These are phyloP conservation scores for Drosophila orena DNA, from an alignment of 1,140 invertebrate genomes.

Conservation along the genomic window DNA sequence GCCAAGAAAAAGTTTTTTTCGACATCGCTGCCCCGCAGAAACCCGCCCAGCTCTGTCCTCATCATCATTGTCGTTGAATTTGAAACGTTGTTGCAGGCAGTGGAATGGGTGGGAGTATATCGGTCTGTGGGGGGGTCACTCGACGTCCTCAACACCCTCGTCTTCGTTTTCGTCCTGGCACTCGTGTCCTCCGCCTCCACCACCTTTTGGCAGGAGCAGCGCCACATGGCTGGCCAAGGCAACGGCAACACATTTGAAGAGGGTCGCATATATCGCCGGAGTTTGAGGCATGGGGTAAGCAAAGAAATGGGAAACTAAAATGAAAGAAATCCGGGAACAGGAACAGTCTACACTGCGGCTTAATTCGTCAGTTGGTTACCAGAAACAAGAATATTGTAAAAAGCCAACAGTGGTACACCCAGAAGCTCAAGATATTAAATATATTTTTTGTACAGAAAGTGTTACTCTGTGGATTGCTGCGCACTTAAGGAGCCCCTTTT, in stretches of 20 bases:
- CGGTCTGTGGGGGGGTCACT: slow-evolving; percentile 53
- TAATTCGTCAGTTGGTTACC: background rate
- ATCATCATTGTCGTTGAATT: slow-evolving; percentile 79
- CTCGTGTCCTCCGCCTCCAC: slow-evolving; percentile 14
- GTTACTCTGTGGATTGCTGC: background rate
- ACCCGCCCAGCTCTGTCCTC: slow-evolving; percentile 43
- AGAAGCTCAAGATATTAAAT: no score
- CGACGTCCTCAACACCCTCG: slow-evolving; percentile 44
- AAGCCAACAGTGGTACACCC: no score
- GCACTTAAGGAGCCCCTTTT: background rate
- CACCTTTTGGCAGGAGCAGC: slow-evolving; percentile 27
- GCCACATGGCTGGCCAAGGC: slow-evolving; percentile 71
- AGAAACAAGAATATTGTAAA: background rate
- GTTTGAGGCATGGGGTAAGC: slow-evolving; percentile 37
- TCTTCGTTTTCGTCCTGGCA: slow-evolving; percentile 31
- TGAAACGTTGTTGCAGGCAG: slow-evolving; percentile 77
- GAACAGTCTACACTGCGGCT: slow-evolving; percentile 13
- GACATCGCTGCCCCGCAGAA: slow-evolving; percentile 28
- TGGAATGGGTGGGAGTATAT: slow-evolving; percentile 42
- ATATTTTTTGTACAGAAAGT: no score
- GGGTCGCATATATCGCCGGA: slow-evolving; percentile 69
- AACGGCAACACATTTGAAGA: slow-evolving; percentile 78
- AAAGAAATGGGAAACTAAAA: slow-evolving; percentile 83
- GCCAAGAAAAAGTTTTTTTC: slow-evolving; percentile 79
- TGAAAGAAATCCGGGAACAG: slow-evolving; percentile 75